Base-by-base conservation (phyloP, 2,113 vertebrate species). In the Apus apus region DNA sequence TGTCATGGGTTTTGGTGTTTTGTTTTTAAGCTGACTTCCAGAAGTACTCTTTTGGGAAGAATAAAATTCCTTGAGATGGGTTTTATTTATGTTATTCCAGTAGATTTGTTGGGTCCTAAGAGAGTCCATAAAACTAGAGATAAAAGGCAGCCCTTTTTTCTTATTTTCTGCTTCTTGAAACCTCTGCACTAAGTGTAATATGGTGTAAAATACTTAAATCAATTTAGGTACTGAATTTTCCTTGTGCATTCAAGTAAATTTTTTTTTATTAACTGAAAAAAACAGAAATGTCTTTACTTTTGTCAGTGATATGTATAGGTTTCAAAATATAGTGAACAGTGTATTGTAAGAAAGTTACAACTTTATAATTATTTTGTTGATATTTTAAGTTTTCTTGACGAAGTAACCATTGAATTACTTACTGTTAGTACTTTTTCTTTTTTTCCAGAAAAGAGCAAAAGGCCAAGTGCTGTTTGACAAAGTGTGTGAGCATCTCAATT, bases 401-500 rank as follows among this genome's bases (percentile, higher is more conserved):
- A 73, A 50, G 36, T 83, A 15, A 13, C 0, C 0, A 17, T 72
- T 0, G 1, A 45, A 71, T 43, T 56, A 40, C 10, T 66, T 74
- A 60, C 43, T 91, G 38, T 51, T 32, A 36, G 1, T 56, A 38
- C 10, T 87, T 56, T 74, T 64, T 34, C 62, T 43, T 15, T 34
- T 15, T 26, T 14, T 15, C 11, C 71, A 99, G 99, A 99, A 99
- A 98, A 97, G 97, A 91, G 97, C 97, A 16, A 99, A 98, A 87
- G 99, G 98, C 40, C 98, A 98, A 93, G 94, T 97, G 46, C 94
- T 99, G 32, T 98, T 99, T 94, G 98, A 97, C 68, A 98, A 96
- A 93, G 98, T 99, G 18, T 99, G 98, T 61, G 98, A 98, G 61
- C 98, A 98, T 74, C 98, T 99, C 88, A 99, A 99, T 91, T 97